These are phyloP conservation scores for Brachyptera risi DNA, from an alignment of 2,888 invertebrate species.

Conservation along the genomic window DNA sequence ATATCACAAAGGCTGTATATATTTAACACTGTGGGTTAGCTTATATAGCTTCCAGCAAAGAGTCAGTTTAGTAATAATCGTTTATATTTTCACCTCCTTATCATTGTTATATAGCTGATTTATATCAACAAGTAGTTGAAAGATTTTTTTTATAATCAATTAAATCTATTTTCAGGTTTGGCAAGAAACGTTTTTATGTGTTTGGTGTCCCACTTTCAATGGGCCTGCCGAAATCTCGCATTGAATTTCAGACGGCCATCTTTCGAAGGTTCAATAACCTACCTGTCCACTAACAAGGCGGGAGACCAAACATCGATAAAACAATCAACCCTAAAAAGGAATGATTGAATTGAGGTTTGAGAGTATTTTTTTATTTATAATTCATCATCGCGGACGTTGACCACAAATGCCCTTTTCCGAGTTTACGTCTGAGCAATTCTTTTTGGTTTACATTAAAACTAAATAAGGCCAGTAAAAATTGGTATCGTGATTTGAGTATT, in stretches of 20 bases:
- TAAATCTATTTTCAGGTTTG: constrained; percentile 12
- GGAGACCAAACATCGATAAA: constrained; percentile 9
- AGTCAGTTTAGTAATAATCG: too few species aligned
- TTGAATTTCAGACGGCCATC: background rate
- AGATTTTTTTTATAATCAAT: constrained; percentile 1
- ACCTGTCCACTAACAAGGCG: background rate
- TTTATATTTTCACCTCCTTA: constrained; percentile 5
- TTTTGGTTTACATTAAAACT: too few species aligned
- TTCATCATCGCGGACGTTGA: background rate
- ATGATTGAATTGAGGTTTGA: constrained; percentile 6
- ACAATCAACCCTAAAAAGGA: constrained; percentile 1
- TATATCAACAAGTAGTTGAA: background rate
- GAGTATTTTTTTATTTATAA: background rate
- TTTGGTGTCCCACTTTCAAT: constrained; percentile 2
- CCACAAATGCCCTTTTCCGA: background rate
- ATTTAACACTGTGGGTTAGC: too few species aligned
- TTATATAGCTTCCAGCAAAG: too few species aligned
- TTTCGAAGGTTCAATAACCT: constrained; percentile 4
- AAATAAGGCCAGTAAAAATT: too few species aligned
- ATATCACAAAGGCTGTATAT: too few species aligned
- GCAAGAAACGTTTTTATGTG: constrained; percentile 3
- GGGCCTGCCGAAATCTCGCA: constrained; percentile 3
- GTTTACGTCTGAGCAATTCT: background rate
- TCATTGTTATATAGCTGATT: background rate
- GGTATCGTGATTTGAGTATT: too few species aligned